Percentiles rank a stretch among this genome's conserved stretches.
phyloP scores from a whole-genome alignment of 2,888 invertebrate genomes.

The Drosophila anceps region DNA sequence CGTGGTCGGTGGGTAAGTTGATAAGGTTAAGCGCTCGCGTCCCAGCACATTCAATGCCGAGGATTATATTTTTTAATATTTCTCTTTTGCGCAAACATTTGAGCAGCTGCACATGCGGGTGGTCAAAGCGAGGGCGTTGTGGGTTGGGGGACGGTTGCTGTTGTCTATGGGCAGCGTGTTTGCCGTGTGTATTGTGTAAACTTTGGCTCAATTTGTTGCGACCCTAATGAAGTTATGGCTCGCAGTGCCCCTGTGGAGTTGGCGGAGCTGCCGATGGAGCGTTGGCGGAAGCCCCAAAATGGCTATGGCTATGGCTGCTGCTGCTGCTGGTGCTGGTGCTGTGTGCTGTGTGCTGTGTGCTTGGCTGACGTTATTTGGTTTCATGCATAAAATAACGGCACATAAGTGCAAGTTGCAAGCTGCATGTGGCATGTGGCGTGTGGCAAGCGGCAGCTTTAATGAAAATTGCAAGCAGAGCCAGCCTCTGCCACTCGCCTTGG shows the following conservation, averaged over 20 bases:
- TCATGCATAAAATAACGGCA: slow-evolving; percentile 77
- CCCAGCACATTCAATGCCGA: slow-evolving; percentile 49
- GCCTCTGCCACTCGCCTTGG: slow-evolving; percentile 7
- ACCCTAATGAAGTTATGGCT: slow-evolving; percentile 71
- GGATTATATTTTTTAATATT: slow-evolving; percentile 69
- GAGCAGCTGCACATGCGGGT: slow-evolving; percentile 13
- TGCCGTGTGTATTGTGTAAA: slow-evolving; percentile 15
- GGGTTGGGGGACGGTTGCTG: not conserved
- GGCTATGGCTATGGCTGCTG: too few species aligned
- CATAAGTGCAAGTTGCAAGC: slow-evolving; percentile 66
- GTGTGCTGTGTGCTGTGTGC: slow-evolving; percentile 1
- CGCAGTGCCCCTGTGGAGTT: slow-evolving; percentile 18
- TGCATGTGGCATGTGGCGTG: slow-evolving; percentile 25
- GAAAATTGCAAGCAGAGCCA: slow-evolving; percentile 62
- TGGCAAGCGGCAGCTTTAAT: slow-evolving; percentile 65
- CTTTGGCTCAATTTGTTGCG: slow-evolving; percentile 54
- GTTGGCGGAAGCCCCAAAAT: slow-evolving; percentile 59
- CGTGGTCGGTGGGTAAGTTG: slow-evolving; percentile 58
- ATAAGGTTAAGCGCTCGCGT: slow-evolving; percentile 73
- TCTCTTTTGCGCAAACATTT: slow-evolving; percentile 46
- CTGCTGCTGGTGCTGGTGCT: too few species aligned
- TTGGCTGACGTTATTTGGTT: slow-evolving; percentile 68
- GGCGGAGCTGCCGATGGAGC: not conserved
- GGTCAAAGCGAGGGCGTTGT: not conserved
- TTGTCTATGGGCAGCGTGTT: slow-evolving; percentile 22